Evolutionary conservation across 1,140 invertebrate species (phyloP).

Genomic region (Trinorchestia longiramus): DNA sequence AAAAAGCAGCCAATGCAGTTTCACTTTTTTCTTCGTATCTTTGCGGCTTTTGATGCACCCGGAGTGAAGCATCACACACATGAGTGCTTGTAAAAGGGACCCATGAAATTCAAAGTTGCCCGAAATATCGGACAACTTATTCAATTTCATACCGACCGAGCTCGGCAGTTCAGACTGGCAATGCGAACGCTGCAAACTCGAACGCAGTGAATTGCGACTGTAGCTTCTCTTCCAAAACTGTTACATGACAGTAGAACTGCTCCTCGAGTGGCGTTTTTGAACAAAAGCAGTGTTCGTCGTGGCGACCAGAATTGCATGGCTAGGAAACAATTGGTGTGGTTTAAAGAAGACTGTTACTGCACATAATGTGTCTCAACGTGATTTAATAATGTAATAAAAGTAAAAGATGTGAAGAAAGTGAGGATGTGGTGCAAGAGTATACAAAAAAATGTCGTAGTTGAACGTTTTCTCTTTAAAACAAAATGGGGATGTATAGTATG

Average conservation of each 20-base stretch:
- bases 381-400: not conserved
- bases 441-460: not conserved
- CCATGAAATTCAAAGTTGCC: constrained; percentile 34
- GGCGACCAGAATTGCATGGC: not conserved
- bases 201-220: not conserved
- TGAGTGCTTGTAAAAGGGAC: constrained; percentile 38
- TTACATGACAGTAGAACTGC: not conserved
- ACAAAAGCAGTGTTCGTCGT: not conserved
- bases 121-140: constrained; percentile 48
- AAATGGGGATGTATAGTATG: no score
- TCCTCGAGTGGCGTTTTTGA: not conserved
- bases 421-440: not conserved
- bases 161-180: not conserved
- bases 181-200: not conserved
- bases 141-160: constrained; percentile 41
- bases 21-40: constrained; percentile 2
- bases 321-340: not conserved
- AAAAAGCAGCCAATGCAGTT: not conserved
- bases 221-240: not conserved
- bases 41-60: constrained; percentile 25
- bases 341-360: not conserved
- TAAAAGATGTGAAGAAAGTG: not conserved
- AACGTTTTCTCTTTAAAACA: no score
- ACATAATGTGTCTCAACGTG: not conserved
- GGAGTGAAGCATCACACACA: constrained; percentile 1